These are phyloP conservation scores for Drosophila meridionalis DNA, from an alignment of 2,888 invertebrate species.

Conservation along the genomic window DNA sequence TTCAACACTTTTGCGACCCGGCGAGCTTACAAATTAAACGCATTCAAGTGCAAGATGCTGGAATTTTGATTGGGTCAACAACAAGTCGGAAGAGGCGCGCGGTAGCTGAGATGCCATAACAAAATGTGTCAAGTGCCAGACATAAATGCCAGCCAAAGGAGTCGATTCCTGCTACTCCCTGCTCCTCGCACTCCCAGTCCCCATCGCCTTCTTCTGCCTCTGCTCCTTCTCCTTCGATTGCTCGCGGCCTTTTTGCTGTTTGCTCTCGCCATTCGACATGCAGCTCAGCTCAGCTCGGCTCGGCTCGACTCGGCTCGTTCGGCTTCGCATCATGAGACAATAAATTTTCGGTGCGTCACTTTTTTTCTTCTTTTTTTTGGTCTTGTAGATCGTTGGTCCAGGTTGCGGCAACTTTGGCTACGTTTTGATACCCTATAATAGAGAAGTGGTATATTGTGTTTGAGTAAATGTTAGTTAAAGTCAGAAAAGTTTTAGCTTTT, in stretches of 20 bases:
- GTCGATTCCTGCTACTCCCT: constrained; percentile 6
- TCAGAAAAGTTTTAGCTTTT: background rate
- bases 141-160: constrained; percentile 69
- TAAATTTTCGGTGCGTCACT: constrained; percentile 78
- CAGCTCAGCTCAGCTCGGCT: constrained; percentile 38
- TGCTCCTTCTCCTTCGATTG: constrained; percentile 7
- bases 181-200: background rate
- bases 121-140: constrained; percentile 82
- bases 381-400: constrained; percentile 19
- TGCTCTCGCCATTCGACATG: constrained; percentile 71
- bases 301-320: constrained; percentile 37
- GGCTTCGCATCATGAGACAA: constrained; percentile 64
- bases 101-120: constrained; percentile 79
- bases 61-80: constrained; percentile 80
- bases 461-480: background rate
- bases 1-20: constrained; percentile 38
- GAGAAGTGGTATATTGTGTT: background rate
- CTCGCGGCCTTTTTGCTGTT: constrained; percentile 59
- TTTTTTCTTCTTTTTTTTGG: constrained; percentile 41
- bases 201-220: background rate
- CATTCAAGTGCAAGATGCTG: constrained; percentile 78
- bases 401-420: constrained; percentile 14
- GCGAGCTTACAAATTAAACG: constrained; percentile 76
- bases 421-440: constrained; percentile 9
- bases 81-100: constrained; percentile 60